phyloP scores from a whole-genome alignment of 37 sponge, comb jelly and placozoan genomes.

The Chondrilla cf. caribensis region DNA sequence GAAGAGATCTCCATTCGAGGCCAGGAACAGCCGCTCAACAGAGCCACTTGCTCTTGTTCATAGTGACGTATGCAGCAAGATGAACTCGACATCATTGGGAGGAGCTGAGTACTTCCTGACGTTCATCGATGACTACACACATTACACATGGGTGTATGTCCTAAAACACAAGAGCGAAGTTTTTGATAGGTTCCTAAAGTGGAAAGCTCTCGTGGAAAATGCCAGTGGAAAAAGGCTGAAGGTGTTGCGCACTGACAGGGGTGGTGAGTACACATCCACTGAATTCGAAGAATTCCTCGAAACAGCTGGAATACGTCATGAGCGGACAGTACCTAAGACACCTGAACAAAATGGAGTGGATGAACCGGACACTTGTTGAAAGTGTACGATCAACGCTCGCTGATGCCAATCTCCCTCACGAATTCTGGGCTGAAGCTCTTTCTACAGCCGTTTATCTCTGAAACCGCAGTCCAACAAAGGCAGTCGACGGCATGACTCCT shows the following conservation, averaged over 20 bases:
- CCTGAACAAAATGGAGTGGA: constrained; percentile 71
- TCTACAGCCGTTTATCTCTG: constrained; percentile 60
- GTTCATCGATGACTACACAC: constrained; percentile 50
- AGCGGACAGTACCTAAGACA: constrained; percentile 57
- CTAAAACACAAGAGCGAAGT: constrained; percentile 50
- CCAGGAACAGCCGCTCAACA: no score
- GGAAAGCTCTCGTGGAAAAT: constrained; percentile 63
- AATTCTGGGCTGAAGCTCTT: constrained; percentile 71
- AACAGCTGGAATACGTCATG: constrained; percentile 57
- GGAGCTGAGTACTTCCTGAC: constrained; percentile 42
- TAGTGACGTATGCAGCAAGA: constrained; percentile 55
- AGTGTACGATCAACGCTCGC: constrained; percentile 60
- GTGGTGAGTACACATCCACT: constrained; percentile 51
- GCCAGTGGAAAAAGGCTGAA: constrained; percentile 44
- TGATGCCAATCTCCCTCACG: constrained; percentile 53
- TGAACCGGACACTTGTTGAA: constrained; percentile 70
- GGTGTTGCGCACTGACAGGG: constrained; percentile 49
- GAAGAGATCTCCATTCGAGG: no score
- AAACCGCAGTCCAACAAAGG: constrained; percentile 52
- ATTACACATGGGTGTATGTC: constrained; percentile 64
- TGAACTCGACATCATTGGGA: constrained; percentile 36
- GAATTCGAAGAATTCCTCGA: constrained; percentile 46
- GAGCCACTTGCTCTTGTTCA: constrained; percentile 46
- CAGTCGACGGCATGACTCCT: constrained; percentile 39
- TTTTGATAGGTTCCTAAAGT: constrained; percentile 48